A percentile compares a stretch with the other conserved stretches of the same genome.
Conservation (phyloP, 2,113 vertebrate species). For the Chionis minor region DNA sequence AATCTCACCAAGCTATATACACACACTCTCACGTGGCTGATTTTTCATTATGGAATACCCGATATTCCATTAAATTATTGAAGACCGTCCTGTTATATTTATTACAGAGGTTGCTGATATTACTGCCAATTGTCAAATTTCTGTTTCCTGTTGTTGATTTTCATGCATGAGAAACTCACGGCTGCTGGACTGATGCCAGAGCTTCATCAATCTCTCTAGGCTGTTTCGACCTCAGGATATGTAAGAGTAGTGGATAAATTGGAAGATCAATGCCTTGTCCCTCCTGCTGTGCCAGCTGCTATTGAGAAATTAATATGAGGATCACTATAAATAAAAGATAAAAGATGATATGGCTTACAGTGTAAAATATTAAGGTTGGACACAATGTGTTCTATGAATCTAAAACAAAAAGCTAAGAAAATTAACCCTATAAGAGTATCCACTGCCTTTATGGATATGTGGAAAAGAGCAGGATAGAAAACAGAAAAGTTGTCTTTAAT, state of each 20-base stretch:
- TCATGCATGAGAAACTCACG: slow-evolving; percentile 72
- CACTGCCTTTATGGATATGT: not conserved
- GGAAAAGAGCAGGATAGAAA: not conserved
- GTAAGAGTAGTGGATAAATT: slow-evolving; percentile 75
- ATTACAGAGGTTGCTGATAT: slow-evolving; percentile 67
- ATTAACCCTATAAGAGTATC: slow-evolving; percentile 63
- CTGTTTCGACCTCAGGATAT: slow-evolving; percentile 72
- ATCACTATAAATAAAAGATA: slow-evolving; percentile 86
- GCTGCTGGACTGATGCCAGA: slow-evolving; percentile 45
- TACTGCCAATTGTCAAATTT: slow-evolving; percentile 74
- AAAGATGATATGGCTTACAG: slow-evolving; percentile 78
- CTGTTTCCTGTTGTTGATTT: slow-evolving; percentile 76
- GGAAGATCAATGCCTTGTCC: slow-evolving; percentile 81
- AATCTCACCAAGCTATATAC: not conserved
- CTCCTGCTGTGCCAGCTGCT: slow-evolving; percentile 74
- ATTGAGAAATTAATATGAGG: slow-evolving; percentile 86
- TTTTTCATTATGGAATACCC: slow-evolving; percentile 67
- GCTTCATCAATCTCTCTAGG: slow-evolving; percentile 71
- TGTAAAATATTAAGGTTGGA: slow-evolving; percentile 82
- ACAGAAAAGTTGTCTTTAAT: not conserved
- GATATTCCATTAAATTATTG: slow-evolving; percentile 72
- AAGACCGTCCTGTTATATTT: slow-evolving; percentile 73
- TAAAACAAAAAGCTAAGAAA: slow-evolving; percentile 67
- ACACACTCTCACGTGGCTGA: not conserved
- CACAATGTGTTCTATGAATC: slow-evolving; percentile 68